Evolutionary conservation across 2,113 vertebrate species (phyloP).

Genomic region (Ailuropoda melanoleuca): DNA sequence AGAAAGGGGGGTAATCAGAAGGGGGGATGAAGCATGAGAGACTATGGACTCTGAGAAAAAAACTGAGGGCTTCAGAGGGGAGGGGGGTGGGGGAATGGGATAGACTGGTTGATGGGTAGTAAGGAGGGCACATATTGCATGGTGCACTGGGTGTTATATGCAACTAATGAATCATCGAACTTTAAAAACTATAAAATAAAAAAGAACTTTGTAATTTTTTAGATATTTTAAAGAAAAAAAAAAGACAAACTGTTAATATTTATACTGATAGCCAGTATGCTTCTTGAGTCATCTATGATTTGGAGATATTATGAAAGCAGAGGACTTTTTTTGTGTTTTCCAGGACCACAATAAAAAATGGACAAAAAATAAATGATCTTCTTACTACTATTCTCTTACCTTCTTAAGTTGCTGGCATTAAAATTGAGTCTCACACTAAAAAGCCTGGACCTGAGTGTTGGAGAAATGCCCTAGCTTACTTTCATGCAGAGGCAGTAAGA

Average conservation of each 20-base stretch:
- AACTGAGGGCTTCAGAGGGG: too few relatives aligned
- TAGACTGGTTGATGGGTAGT: too few relatives aligned
- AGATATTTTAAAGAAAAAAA: too few relatives aligned
- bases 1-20: too few relatives aligned
- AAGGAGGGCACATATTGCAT: too few relatives aligned
- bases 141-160: too few relatives aligned
- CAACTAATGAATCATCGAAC: too few relatives aligned
- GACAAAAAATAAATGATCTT: neutral
- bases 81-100: too few relatives aligned
- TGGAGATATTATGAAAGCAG: neutral
- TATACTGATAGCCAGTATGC: neutral
- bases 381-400: neutral
- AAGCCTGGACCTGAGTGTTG: neutral
- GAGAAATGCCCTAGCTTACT: neutral
- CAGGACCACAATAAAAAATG: neutral
- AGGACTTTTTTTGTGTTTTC: neutral
- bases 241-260: neutral
- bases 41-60: too few relatives aligned
- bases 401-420: neutral
- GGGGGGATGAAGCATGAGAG: too few relatives aligned
- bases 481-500: neutral
- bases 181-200: too few relatives aligned
- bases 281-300: neutral
- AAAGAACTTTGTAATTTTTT: too few relatives aligned
- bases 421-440: neutral